A percentile compares a stretch with the other conserved stretches of the same genome.
These are phyloP conservation scores for Cryptus viduatorius DNA, from an alignment of 2,888 invertebrate species.

Conservation along the genomic window DNA sequence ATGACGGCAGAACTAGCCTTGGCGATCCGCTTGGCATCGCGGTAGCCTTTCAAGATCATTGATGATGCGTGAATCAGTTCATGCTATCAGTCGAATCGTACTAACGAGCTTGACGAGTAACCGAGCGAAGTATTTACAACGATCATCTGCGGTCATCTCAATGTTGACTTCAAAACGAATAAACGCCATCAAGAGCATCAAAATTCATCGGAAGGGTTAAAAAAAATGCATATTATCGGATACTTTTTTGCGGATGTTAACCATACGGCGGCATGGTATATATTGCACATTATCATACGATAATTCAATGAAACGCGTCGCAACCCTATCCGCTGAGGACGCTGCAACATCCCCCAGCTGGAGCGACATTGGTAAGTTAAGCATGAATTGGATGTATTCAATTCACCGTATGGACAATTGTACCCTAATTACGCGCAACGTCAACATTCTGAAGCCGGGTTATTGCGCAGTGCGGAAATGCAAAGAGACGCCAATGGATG, in stretches of 20 bases:
- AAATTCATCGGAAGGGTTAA: background rate
- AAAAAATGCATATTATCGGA: slow-evolving; percentile 18
- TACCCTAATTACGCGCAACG: slow-evolving; percentile 56
- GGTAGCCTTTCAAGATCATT: slow-evolving; percentile 34
- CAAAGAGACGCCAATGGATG: background rate
- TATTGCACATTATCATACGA: background rate
- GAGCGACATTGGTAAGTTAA: slow-evolving; percentile 50
- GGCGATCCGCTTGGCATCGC: slow-evolving; percentile 2
- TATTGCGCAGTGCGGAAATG: background rate
- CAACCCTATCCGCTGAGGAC: slow-evolving; percentile 6
- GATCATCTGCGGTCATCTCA: background rate
- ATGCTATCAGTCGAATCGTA: background rate
- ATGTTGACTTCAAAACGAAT: too few species aligned
- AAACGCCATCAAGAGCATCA: background rate
- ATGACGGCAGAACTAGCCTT: slow-evolving; percentile 12
- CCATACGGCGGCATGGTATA: slow-evolving; percentile 29
- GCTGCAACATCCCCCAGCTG: slow-evolving; percentile 43
- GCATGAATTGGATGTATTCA: slow-evolving; percentile 58
- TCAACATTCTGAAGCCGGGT: slow-evolving; percentile 29
- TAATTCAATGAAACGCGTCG: slow-evolving; percentile 44
- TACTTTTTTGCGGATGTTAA: slow-evolving; percentile 8
- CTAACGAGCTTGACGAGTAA: background rate
- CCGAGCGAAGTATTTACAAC: background rate
- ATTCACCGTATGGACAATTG: slow-evolving; percentile 57
- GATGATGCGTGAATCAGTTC: slow-evolving; percentile 35